Conservation (phyloP, 2,113 vertebrate species). For the Istiophorus platypterus region DNA sequence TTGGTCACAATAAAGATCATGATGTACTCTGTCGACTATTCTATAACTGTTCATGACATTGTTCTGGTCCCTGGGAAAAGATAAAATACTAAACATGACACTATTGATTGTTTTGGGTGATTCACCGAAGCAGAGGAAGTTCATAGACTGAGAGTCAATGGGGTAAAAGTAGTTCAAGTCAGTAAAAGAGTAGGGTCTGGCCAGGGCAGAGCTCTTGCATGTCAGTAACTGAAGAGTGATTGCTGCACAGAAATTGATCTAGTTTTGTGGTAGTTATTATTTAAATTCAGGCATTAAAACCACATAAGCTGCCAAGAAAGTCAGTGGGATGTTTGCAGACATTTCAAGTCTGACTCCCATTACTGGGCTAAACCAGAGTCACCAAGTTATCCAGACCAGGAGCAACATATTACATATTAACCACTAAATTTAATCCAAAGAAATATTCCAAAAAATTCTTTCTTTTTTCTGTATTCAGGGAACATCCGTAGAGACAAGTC, state of each 20-base stretch:
- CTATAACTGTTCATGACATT: slow-evolving; percentile 63
- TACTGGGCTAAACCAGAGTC: slow-evolving; percentile 25
- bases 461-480: slow-evolving; percentile 9
- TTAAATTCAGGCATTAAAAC: slow-evolving; percentile 44
- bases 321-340: slow-evolving; percentile 21
- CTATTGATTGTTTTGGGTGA: slow-evolving; percentile 4
- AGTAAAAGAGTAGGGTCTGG: background rate
- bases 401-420: slow-evolving; percentile 39
- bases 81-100: slow-evolving; percentile 43
- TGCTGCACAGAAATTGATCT: slow-evolving; percentile 17
- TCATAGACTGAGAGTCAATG: slow-evolving; percentile 22
- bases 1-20: slow-evolving; percentile 42
- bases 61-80: slow-evolving; percentile 58
- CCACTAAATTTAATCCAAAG: slow-evolving; percentile 35
- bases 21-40: slow-evolving; percentile 30
- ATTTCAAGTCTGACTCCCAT: slow-evolving; percentile 37
- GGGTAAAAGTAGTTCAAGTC: slow-evolving; percentile 11
- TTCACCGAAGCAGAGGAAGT: slow-evolving; percentile 35
- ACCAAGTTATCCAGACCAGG: slow-evolving; percentile 40
- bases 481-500: background rate
- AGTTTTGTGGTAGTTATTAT: slow-evolving; percentile 36
- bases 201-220: slow-evolving; percentile 19
- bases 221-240: slow-evolving; percentile 25
- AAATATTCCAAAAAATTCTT: slow-evolving; percentile 10
- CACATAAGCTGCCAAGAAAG: slow-evolving; percentile 28